Base-by-base conservation (phyloP, 2,113 vertebrate genomes). In the Seriola quinqueradiata region DNA sequence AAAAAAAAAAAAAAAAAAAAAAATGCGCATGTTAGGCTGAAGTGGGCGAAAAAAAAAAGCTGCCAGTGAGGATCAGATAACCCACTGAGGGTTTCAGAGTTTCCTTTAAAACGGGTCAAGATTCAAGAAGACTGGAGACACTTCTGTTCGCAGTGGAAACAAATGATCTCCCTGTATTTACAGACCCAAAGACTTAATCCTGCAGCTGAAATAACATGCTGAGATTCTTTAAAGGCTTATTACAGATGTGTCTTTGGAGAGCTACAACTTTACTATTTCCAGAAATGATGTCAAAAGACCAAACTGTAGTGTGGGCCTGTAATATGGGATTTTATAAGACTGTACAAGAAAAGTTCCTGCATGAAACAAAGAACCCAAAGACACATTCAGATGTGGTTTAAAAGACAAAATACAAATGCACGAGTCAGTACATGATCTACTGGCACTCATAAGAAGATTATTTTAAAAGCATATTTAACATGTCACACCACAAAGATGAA, bases 1-100 rank as follows among this genome's bases (percentile, higher is more conserved):
- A 65, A 40, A 48, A 60, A 11, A 8, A 25, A 25, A 25, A 25
- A n/a, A n/a, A 10, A 11, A 10, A 10, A 11, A 8, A 8, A 36
- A 55, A 50, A 83, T 36, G n/a, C 75, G 57, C 48, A 55, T 2
- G 70, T 5, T 70, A 54, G 72, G 40, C 60, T 63, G 36, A 68
- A 36, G 61, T 23, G 52, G n/a, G 46, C 2, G 34, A 42, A 7
- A 21, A 40, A n/a, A 17, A 34, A 59, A 63, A 57, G 3, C 54
- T 69, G 38, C n/a, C 52, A 36, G 36, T 14, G 17, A 46, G 70
- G 61, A 69, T 66, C 52, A 75, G 46, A 67, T 68, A 36, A 72
- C n/a, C 12, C 7, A 21, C n/a, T 2, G 40, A 42, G 40, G 40
- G 46, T 68, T 84, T 52, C 40, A 60, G 4, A 75, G 42, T 60